phyloP scores from a whole-genome alignment of 2,797 vertebrate species.

The Chelidonichthys spinosus region DNA sequence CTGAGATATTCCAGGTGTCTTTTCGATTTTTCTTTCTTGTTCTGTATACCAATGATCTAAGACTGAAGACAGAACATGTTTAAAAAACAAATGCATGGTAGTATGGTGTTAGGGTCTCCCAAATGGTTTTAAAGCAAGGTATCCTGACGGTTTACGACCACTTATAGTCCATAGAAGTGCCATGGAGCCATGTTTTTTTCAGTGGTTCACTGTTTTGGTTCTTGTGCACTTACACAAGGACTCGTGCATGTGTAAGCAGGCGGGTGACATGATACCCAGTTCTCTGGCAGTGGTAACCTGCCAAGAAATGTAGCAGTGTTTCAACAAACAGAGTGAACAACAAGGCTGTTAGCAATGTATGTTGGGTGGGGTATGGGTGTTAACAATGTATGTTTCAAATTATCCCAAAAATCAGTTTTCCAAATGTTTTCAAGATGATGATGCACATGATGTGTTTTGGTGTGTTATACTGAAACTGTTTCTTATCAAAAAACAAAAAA shows the following conservation, averaged over 20 bases:
- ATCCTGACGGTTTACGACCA: background rate
- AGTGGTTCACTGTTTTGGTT: background rate
- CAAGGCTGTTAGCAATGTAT: too few relatives aligned
- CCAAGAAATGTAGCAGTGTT: slow-evolving; percentile 13
- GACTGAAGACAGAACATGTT: slow-evolving; percentile 1
- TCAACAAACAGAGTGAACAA: background rate
- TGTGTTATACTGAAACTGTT: background rate
- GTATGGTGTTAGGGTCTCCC: background rate
- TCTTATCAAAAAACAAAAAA: background rate
- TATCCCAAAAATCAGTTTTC: background rate
- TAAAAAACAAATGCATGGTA: background rate
- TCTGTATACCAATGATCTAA: background rate
- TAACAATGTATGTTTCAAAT: slow-evolving; percentile 10
- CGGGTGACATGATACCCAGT: background rate
- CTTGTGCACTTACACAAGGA: background rate
- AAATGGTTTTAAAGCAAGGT: background rate
- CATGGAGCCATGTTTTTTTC: background rate
- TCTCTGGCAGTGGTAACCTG: background rate
- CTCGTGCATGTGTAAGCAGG: background rate
- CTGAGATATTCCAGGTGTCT: slow-evolving; percentile 86
- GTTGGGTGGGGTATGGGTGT: too few relatives aligned
- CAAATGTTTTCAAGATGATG: background rate
- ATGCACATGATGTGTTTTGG: background rate
- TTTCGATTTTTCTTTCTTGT: background rate
- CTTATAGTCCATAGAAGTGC: background rate